Evolutionary conservation across 2,888 invertebrate species (phyloP).

Genomic region (Drosophila flavopinicola): DNA sequence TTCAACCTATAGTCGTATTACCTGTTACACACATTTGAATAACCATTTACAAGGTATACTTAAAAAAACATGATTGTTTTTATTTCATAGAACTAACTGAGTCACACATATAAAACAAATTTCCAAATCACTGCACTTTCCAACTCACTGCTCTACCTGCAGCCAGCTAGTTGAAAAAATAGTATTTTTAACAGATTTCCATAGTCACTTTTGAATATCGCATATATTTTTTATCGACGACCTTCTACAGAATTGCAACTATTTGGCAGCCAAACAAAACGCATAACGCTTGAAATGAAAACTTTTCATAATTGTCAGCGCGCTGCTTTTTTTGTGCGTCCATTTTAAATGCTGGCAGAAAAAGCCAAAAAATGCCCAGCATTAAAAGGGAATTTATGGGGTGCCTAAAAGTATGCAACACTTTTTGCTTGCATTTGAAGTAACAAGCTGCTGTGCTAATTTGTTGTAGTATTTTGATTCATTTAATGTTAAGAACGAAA

Average conservation of each 20-base stretch:
- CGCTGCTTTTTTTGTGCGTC: not conserved
- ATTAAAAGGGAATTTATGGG: constrained; percentile 53
- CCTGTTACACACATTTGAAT: too few species aligned
- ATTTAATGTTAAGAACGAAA: constrained; percentile 30
- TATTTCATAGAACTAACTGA: not conserved
- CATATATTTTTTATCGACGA: not conserved
- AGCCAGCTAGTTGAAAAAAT: not conserved
- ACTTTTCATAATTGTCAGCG: constrained; percentile 30
- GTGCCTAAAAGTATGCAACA: constrained; percentile 41
- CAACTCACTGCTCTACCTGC: not conserved
- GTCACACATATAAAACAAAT: not conserved
- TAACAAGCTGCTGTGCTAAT: constrained; percentile 26
- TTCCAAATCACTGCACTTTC: not conserved
- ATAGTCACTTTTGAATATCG: not conserved
- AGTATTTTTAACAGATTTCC: not conserved
- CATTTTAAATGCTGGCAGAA: constrained; percentile 10
- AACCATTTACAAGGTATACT: not conserved
- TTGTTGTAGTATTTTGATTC: constrained; percentile 39
- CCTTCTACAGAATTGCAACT: not conserved
- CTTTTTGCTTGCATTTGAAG: constrained; percentile 3
- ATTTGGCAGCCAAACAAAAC: constrained; percentile 7
- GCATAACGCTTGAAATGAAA: constrained; percentile 16
- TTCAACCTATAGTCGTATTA: too few species aligned
- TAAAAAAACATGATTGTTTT: not conserved
- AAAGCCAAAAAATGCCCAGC: not conserved